A percentile compares a stretch with the other conserved stretches of the same genome.
Evolutionary conservation across 1,140 invertebrate species (phyloP).

Genomic region (Cecropterus lyciades): DNA sequence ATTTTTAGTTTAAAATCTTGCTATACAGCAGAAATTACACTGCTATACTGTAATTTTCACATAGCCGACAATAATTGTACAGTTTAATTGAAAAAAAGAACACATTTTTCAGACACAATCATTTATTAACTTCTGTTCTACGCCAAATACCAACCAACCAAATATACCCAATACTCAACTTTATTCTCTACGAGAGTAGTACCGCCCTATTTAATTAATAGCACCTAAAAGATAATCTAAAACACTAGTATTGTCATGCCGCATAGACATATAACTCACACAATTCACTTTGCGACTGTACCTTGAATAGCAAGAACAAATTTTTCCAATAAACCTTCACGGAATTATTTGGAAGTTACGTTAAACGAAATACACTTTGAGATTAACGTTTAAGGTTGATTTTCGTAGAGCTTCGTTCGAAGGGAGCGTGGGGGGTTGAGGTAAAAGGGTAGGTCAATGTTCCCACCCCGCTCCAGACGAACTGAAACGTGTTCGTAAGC

Average conservation of each 20-base stretch:
- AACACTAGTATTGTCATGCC: constrained; percentile 45
- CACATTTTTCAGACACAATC: no score
- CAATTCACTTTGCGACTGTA: constrained; percentile 65
- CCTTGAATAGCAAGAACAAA: constrained; percentile 65
- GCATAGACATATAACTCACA: constrained; percentile 58
- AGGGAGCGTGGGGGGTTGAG: constrained; percentile 42
- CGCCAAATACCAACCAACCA: no score
- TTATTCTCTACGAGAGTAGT: no score
- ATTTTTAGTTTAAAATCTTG: no score
- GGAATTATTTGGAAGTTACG: constrained; percentile 41
- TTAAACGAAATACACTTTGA: constrained; percentile 46
- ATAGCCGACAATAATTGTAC: no score
- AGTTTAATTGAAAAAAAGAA: no score
- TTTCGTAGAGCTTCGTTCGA: constrained; percentile 44
- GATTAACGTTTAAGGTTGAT: constrained; percentile 57
- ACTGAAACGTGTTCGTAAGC: constrained; percentile 44
- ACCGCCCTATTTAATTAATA: no score
- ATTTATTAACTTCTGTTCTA: no score
- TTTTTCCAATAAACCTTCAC: constrained; percentile 69
- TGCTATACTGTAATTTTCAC: no score
- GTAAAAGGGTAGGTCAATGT: constrained; percentile 68
- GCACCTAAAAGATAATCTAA: not conserved
- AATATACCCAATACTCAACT: no score
- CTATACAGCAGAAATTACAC: no score
- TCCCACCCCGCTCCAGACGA: constrained; percentile 50